A percentile compares a stretch with the other conserved stretches of the same genome.
These are phyloP conservation scores for Babylonia areolata DNA, from an alignment of 1,140 invertebrate genomes.

Conservation along the genomic window DNA sequence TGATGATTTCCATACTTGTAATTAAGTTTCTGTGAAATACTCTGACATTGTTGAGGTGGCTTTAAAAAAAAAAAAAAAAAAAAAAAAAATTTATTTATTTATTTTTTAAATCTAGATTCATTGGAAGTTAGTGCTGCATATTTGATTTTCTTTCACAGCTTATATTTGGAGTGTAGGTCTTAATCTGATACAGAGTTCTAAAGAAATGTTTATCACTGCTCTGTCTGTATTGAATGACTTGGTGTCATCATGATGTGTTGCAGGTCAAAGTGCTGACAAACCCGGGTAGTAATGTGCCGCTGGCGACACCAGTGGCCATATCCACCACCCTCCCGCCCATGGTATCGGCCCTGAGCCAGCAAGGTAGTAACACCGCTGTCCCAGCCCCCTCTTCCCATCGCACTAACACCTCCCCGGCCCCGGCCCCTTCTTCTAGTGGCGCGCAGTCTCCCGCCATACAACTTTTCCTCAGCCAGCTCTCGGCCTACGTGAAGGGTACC, in stretches of 20 bases:
- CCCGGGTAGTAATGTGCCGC: conserved; percentile 75
- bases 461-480: conserved; percentile 55
- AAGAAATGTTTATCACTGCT: too few species aligned
- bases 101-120: too few species aligned
- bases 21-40: too few species aligned
- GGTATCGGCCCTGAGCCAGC: conserved; percentile 76
- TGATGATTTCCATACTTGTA: too few species aligned
- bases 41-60: too few species aligned
- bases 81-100: too few species aligned
- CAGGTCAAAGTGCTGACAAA: conserved; percentile 82
- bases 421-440: conserved; percentile 41
- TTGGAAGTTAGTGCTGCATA: too few species aligned
- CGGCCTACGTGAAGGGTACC: conserved; percentile 59
- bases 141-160: too few species aligned
- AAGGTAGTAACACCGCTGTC: conserved; percentile 64
- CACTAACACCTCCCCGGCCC: conserved; percentile 43
- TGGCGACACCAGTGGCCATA: conserved; percentile 80
- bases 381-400: conserved; percentile 52
- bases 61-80: too few species aligned
- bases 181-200: too few species aligned
- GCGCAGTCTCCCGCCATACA: conserved; percentile 47
- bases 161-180: too few species aligned
- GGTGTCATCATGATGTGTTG: neutral
- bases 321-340: conserved; percentile 81
- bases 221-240: too few species aligned